Evolutionary conservation across 2,113 vertebrate species (phyloP), one percentile per base, ranked within the genome.

Genomic region (Pyrgilauda ruficollis): DNA sequence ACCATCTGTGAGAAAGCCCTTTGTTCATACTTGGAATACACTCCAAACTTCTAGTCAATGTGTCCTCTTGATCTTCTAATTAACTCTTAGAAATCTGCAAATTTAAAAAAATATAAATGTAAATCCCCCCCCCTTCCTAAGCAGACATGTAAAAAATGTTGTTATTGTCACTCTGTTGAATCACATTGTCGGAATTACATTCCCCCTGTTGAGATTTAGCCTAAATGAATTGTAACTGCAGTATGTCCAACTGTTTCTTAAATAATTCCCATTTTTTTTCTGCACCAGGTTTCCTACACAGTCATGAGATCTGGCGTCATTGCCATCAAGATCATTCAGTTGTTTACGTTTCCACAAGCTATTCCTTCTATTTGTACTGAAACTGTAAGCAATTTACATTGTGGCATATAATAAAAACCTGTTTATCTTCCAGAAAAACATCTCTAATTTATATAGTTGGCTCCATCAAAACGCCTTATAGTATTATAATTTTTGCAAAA

Each of bases 261-360:
- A 97, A 94, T 93, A 96, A 95, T 97, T 94, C 90, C 67, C 89
- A 93, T 97, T 97, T 96, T 95, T 96, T 96, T 96, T 72, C 95
- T 97, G 78, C 63, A 56, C 43, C 35, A 70, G 43, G 53, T 94
- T 94, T 97, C 76, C 44, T 39, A 79, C 66, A 72, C 12, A 95
- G 82, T 61, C 90, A 33, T 62, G 52, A 93, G 67, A 83, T 68
- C 59, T 74, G 62, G 35, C 47, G 58, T 84, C 4, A 2, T 64
- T 97, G 93, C 76, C 77, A 63, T 93, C 94, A 94, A 91, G 81
- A 84, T 73, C 91, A 52, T 83, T 91, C 70, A 37, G n/a, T 75
- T 93, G 75, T 93, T 94, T 94, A 27, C 87, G 66, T 94, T 96
- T 95, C 75, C 78, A 93, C 85, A 95, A 95, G 69, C 89, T 96